phyloP scores from a whole-genome alignment of 2,113 vertebrate genomes.

The Danionella cerebrum region DNA sequence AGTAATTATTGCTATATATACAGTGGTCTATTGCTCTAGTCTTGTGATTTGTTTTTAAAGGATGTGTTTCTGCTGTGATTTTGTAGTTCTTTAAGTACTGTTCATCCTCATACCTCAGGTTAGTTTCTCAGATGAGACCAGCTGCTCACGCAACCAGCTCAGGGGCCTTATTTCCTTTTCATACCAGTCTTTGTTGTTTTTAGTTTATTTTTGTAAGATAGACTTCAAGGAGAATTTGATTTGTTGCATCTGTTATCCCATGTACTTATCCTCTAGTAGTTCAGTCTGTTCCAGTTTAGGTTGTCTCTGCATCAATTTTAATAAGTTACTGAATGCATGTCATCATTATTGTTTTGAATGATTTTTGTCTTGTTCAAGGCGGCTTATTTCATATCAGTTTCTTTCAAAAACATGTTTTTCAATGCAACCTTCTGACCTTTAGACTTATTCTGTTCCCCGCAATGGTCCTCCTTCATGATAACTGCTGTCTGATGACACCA shows the following conservation, averaged over 20 bases:
- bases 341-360: not conserved
- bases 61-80: conserved; percentile 12
- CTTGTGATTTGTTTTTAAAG: not conserved
- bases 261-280: not conserved
- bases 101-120: not conserved
- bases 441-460: no score
- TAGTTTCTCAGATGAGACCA: not conserved
- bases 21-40: conserved; percentile 23
- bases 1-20: conserved; percentile 28
- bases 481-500: not conserved
- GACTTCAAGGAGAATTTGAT: not conserved
- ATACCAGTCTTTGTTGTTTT: not conserved
- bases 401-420: not conserved
- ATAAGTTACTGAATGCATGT: not conserved
- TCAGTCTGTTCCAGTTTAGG: not conserved
- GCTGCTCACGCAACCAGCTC: not conserved
- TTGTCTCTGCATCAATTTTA: not conserved
- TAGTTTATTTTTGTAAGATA: not conserved
- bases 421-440: not conserved
- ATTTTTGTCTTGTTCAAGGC: no score
- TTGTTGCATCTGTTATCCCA: not conserved
- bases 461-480: no score
- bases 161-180: not conserved
- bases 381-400: not conserved
- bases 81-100: not conserved